Percentiles rank a stretch among this genome's conserved stretches.
These are phyloP conservation scores for Anisognathus igniventris DNA, from an alignment of 2,797 vertebrate genomes.

Conservation along the genomic window DNA sequence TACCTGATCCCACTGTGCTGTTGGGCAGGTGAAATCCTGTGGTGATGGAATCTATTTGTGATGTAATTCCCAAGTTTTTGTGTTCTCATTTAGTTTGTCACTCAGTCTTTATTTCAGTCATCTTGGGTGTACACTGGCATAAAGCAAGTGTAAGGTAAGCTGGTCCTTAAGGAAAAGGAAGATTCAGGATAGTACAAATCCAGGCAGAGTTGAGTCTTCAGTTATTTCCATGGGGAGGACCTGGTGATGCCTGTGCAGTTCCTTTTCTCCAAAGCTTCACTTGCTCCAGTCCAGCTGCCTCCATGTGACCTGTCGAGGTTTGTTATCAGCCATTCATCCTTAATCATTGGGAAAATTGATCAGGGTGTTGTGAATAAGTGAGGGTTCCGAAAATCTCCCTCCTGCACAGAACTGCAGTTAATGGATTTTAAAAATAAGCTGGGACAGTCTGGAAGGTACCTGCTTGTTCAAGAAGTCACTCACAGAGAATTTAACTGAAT, in stretches of 20 bases:
- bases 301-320: background rate
- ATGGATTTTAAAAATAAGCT: background rate
- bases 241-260: background rate
- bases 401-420: background rate
- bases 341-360: background rate
- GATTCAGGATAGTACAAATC: background rate
- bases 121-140: background rate
- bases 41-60: background rate
- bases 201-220: background rate
- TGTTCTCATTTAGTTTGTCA: background rate
- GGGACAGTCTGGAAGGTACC: background rate
- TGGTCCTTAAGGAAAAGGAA: background rate
- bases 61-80: background rate
- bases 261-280: background rate
- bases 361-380: background rate
- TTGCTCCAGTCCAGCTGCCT: background rate
- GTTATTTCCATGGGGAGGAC: background rate
- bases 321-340: background rate
- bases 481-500: background rate
- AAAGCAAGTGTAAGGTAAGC: background rate
- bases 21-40: background rate
- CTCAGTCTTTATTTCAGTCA: background rate
- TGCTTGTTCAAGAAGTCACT: background rate
- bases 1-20: background rate
- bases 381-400: background rate